A percentile compares a stretch with the other conserved stretches of the same genome.
Conservation (phyloP, 2,113 vertebrate species). For the Menidia beryllina region DNA sequence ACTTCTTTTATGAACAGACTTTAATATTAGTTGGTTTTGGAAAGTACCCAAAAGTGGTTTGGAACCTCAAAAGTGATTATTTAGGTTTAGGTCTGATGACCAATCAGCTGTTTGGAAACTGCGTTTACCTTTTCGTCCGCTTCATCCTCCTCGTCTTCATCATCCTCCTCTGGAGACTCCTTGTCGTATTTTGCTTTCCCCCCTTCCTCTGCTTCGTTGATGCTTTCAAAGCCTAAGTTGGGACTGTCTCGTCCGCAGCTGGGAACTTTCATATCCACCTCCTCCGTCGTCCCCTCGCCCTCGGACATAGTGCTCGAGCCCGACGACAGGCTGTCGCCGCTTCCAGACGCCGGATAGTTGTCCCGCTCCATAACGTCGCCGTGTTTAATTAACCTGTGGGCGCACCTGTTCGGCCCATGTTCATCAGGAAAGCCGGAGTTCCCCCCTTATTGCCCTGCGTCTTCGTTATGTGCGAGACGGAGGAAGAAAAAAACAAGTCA, state of each 20-base stretch:
- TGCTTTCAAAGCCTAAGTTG: constrained; percentile 1
- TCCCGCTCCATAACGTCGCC: constrained; percentile 38
- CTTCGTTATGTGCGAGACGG: too few species aligned
- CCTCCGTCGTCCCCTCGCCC: constrained; percentile 30
- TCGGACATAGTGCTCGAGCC: constrained; percentile 60
- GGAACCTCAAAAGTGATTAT: too few species aligned
- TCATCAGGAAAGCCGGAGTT: background rate
- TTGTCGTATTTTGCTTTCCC: background rate
- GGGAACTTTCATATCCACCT: background rate
- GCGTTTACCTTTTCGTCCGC: constrained; percentile 73
- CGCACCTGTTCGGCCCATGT: constrained; percentile 60
- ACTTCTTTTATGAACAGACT: too few species aligned
- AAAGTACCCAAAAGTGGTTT: too few species aligned
- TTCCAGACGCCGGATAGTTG: background rate
- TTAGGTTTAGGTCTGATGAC: too few species aligned
- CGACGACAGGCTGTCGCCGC: constrained; percentile 41
- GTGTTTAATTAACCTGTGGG: constrained; percentile 35
- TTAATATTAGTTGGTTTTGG: too few species aligned
- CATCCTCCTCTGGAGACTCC: constrained; percentile 13
- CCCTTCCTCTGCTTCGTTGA: constrained; percentile 3
- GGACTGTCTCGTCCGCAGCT: background rate
- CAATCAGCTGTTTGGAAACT: too few species aligned
- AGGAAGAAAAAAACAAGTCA: too few species aligned
- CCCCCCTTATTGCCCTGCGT: background rate
- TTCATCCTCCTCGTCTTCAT: constrained; percentile 51